Base-by-base conservation (phyloP, 2,888 invertebrate genomes). In the Amiota communis region DNA sequence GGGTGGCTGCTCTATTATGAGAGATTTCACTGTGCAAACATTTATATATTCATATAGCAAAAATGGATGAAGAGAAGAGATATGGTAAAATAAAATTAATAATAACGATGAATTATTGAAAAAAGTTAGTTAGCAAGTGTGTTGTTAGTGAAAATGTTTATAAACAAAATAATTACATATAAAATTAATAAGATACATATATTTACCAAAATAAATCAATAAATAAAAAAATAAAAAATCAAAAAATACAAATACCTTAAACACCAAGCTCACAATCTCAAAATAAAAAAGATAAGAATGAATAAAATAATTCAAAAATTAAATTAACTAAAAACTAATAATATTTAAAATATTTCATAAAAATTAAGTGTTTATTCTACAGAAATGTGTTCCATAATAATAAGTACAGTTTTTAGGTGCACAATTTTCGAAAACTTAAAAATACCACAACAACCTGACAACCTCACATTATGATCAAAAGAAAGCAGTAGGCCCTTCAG, bases 281-380 rank as follows among this genome's bases (percentile, higher is more conserved):
- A 53, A 15, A 59, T 20, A 20, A 15, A 17, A 59, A 59, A 17
- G n/a, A 2, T 6, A 36, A 4, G 2, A 36, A 36, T 13, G 15
- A 23, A 10, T 8, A 51, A 74, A 13, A 48, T 57, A 53, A 36
- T 23, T 71, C 69, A 49, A 56, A 74, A 72, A 56, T 70, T 72
- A 75, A 11, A 74, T 57, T 47, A 76, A 76, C 56, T 69, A 53
- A 65, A 76, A 71, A n/a, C 11, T 11, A 13, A 48, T 15, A 2
- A 56, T 46, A 56, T n/a, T 36, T 15, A 59, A 75, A 76, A 70
- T 72, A 76, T 70, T 36, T 36, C 36, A 36, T 36, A 36, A 2
- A 36, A 36, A 36, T 36, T 36, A 6, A 36, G 36, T 36, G 36
- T 36, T 36, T 6, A 6, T 36, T 4, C 6, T 36, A 36, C 36